Conservation (phyloP, 2,888 invertebrate genomes). For the Amiota mariae region DNA sequence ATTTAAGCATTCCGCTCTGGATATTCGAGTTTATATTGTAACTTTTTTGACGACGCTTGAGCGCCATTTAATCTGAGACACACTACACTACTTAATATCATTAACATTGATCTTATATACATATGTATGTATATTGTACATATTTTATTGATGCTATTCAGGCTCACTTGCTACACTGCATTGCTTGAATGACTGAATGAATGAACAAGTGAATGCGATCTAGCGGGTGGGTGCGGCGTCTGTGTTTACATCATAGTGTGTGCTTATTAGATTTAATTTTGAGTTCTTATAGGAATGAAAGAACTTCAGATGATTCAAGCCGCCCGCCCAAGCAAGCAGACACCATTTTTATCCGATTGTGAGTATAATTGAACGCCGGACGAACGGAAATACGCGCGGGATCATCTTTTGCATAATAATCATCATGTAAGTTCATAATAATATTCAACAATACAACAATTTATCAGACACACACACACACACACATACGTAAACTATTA, state of each 20-base stretch:
- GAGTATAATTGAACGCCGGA: conserved; percentile 55
- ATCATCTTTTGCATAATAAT: conserved; percentile 31
- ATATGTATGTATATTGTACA: too few species aligned
- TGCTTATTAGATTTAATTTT: neutral
- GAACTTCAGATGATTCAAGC: neutral
- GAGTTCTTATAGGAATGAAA: neutral
- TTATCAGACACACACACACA: conserved; percentile 30
- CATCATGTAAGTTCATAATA: conserved; percentile 19
- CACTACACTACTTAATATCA: too few species aligned
- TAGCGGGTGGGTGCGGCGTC: conserved; percentile 16
- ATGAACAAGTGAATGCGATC: neutral
- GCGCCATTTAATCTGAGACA: too few species aligned
- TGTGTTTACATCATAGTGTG: neutral
- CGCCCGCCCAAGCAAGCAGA: neutral
- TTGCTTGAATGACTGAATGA: neutral
- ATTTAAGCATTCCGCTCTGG: too few species aligned
- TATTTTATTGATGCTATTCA: too few species aligned
- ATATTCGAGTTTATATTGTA: too few species aligned
- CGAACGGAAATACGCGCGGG: conserved; percentile 36
- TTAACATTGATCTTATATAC: too few species aligned
- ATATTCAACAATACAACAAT: conserved; percentile 52
- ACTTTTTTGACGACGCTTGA: too few species aligned
- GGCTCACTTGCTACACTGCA: neutral
- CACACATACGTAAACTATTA: neutral
- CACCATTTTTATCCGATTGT: conserved; percentile 18